These are phyloP conservation scores for Cheilosia scutellata DNA, from an alignment of 2,888 invertebrate species.

Conservation along the genomic window DNA sequence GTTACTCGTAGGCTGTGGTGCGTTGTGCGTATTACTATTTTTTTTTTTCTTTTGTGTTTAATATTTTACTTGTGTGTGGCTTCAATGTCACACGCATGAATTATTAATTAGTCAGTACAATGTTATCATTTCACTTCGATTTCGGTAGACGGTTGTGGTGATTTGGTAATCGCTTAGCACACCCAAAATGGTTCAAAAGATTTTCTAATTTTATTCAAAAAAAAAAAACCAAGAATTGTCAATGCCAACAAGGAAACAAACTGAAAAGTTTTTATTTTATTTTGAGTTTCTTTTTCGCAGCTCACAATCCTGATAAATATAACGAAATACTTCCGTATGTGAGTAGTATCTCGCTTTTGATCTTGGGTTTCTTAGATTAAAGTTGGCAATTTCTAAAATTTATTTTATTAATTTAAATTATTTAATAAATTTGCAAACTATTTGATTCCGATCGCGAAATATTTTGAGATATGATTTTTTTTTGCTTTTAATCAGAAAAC, in stretches of 20 bases:
- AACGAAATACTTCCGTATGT: slow-evolving; percentile 2
- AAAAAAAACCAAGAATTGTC: slow-evolving; percentile 6
- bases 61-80: slow-evolving; percentile 51
- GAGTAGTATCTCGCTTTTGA: not conserved
- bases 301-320: not conserved
- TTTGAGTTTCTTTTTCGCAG: not conserved
- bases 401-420: too few species aligned
- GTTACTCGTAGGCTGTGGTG: not conserved
- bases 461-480: not conserved
- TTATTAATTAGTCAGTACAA: slow-evolving; percentile 67
- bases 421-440: not conserved
- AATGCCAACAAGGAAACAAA: slow-evolving; percentile 37
- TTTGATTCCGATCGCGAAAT: not conserved
- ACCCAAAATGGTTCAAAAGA: slow-evolving; percentile 6
- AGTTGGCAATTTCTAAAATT: too few species aligned
- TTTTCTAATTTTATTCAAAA: slow-evolving; percentile 21
- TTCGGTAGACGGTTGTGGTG: slow-evolving; percentile 25
- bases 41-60: not conserved
- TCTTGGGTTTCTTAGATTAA: not conserved
- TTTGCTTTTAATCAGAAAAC: not conserved
- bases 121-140: slow-evolving; percentile 30
- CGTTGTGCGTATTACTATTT: not conserved
- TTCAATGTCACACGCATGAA: slow-evolving; percentile 68
- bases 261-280: not conserved
- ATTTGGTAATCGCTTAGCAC: slow-evolving; percentile 20